phyloP scores from a whole-genome alignment of 2,888 invertebrate genomes.

The Metellina segmentata region DNA sequence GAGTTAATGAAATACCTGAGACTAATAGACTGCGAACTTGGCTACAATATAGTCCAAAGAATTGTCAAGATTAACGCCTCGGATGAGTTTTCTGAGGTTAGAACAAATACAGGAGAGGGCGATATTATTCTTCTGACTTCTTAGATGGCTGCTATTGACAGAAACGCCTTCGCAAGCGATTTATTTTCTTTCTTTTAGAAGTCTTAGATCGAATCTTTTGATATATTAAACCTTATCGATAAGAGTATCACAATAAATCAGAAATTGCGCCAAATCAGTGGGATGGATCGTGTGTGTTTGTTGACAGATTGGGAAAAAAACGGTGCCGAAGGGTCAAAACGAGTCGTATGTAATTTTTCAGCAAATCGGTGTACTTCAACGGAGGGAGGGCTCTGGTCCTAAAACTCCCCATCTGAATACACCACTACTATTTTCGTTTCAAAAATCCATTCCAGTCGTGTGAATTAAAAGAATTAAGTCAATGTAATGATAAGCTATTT shows the following conservation, averaged over 20 bases:
- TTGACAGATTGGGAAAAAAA: too few species aligned
- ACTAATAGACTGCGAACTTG: slow-evolving; percentile 63
- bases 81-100: background rate
- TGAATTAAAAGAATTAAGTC: too few species aligned
- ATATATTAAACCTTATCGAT: background rate
- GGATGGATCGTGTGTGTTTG: too few species aligned
- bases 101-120: background rate
- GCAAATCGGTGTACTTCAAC: too few species aligned
- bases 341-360: too few species aligned
- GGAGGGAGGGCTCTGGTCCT: too few species aligned
- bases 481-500: too few species aligned
- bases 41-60: slow-evolving; percentile 49
- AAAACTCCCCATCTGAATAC: too few species aligned
- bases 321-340: too few species aligned
- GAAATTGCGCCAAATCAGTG: background rate
- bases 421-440: too few species aligned
- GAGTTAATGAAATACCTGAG: slow-evolving; percentile 74
- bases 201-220: background rate
- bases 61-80: slow-evolving; percentile 54
- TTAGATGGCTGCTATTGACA: background rate
- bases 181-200: background rate
- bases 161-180: background rate
- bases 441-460: too few species aligned
- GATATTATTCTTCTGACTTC: background rate
- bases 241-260: background rate